Evolutionary conservation across 1,140 invertebrate species (phyloP), one percentile per base, ranked within the genome.

Genomic region (Fragariocoptes setiger): DNA sequence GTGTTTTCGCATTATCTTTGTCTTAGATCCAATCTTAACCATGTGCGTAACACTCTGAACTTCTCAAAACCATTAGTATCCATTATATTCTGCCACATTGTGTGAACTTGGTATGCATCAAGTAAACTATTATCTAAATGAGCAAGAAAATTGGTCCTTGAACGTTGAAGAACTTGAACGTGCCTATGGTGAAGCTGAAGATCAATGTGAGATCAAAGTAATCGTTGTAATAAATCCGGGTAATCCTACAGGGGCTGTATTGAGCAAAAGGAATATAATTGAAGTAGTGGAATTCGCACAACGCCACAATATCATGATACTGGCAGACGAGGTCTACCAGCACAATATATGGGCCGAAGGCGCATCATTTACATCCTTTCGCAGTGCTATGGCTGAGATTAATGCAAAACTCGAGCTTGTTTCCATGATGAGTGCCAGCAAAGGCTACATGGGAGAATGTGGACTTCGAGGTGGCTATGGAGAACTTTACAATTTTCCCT

Each of bases 221-320:
- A 61, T 99, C 38, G 82, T 88, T 17, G 70, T 97, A 35, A 97
- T 99, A 48, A 99, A 99, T 63, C 90, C 90, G 2, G 90, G 90
- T 22, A 97, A 97, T 61, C 88, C 88, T 3, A 97, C 90, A 14
- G 88, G 65, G 38, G 71, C 80, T 61, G 88, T 97, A 4, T 59
- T 97, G 4, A 69, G 74, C 0, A 65, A 68, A 44, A 54, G 76
- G 39, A 97, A 95, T 58, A 94, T 97, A 49, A 69, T 80, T 53
- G 65, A 75, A 39, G 71, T 97, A 39, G 77, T 97, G 37, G 74
- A 74, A 53, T 97, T 97, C 57, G 86, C 88, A 0, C 62, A 86
- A 40, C 66, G 76, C 48, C 67, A 85, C 50, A 69, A 71, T 20
- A 57, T 97, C 3, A 74, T 90, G 52, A 53, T 99, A 3, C 59